phyloP scores from a whole-genome alignment of 1,140 invertebrate species.

The Drosophila jambulina region DNA sequence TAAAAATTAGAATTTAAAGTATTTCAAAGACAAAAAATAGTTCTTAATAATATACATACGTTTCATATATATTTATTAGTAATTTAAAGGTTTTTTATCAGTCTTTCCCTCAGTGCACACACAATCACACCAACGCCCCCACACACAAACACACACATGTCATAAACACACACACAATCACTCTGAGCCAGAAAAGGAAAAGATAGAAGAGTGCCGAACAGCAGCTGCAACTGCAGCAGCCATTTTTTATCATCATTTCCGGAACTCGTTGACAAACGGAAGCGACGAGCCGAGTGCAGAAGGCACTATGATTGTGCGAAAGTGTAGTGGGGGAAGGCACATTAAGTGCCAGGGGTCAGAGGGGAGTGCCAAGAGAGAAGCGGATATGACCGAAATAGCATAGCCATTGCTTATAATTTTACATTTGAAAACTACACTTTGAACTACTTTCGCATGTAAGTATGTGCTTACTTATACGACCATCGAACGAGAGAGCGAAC shows the following conservation, averaged over 20 bases:
- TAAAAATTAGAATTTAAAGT: not conserved
- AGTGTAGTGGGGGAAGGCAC: conserved; percentile 11
- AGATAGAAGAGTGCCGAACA: conserved; percentile 44
- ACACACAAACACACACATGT: conserved; percentile 37
- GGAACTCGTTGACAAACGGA: conserved; percentile 83
- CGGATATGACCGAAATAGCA: conserved; percentile 78
- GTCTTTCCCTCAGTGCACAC: conserved; percentile 19
- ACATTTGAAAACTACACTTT: conserved; percentile 70
- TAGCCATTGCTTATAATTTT: conserved; percentile 76
- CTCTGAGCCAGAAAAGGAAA: conserved; percentile 1
- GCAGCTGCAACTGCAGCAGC: conserved; percentile 63
- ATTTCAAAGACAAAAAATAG: not conserved
- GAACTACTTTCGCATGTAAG: conserved; percentile 63
- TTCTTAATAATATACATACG: not conserved
- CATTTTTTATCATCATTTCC: conserved; percentile 83
- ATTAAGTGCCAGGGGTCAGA: conserved; percentile 20
- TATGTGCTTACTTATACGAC: conserved; percentile 52
- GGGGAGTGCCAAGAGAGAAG: not conserved
- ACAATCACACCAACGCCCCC: conserved; percentile 22
- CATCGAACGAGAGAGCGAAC: conserved; percentile 37
- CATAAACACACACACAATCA: conserved; percentile 32
- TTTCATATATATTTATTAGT: too few species aligned
- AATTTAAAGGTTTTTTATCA: not conserved
- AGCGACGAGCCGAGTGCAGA: conserved; percentile 74
- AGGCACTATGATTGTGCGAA: conserved; percentile 36